Evolutionary conservation across 2,888 invertebrate species (phyloP).

Genomic region (Hipparchia semele): DNA sequence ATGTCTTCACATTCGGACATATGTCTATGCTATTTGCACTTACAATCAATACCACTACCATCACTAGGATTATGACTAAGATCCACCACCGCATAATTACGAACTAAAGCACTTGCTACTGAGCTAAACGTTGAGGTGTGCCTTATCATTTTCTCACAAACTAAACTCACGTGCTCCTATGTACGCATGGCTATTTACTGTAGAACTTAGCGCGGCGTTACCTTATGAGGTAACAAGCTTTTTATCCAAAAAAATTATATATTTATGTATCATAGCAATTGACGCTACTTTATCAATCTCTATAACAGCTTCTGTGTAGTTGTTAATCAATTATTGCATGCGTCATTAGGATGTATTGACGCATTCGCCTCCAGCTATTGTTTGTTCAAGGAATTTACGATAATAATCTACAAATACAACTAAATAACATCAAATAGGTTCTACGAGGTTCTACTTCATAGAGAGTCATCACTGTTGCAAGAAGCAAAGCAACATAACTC

Average conservation of each 20-base stretch:
- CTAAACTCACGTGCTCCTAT: constrained; percentile 11
- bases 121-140: neutral
- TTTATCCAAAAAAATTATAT: neutral
- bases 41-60: constrained; percentile 45
- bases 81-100: neutral
- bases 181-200: constrained; percentile 8
- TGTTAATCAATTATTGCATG: constrained; percentile 9
- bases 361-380: neutral
- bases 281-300: no score
- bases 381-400: no score
- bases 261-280: no score
- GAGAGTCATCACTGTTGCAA: no score
- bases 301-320: neutral
- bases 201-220: neutral
- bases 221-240: constrained; percentile 2
- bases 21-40: constrained; percentile 41
- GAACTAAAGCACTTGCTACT: neutral
- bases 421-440: no score
- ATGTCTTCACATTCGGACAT: constrained; percentile 66
- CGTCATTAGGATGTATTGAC: constrained; percentile 2
- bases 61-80: constrained; percentile 28
- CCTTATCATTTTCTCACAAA: neutral
- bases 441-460: no score
- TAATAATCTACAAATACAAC: no score
- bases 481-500: no score